Base-by-base conservation (phyloP, 2,797 vertebrate genomes). In the Diglossa cyanea region DNA sequence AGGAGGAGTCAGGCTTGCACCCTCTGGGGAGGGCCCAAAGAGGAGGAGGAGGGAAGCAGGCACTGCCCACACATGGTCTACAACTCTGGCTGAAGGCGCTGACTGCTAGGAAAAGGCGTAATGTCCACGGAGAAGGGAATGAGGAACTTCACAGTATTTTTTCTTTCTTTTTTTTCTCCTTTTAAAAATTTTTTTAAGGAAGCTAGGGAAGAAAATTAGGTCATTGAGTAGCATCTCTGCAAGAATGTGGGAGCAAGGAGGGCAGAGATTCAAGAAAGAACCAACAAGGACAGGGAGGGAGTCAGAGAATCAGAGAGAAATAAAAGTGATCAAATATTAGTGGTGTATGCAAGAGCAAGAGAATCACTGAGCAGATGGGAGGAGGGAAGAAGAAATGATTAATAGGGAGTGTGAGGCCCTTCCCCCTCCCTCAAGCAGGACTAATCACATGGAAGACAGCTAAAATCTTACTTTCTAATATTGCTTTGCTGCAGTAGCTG, bases 321-420 rank as follows among this genome's bases (percentile, higher is more conserved):
- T 68, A 66, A 79, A 82, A 95, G 67, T 65, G 80, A 89, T 95
- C 84, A 77, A 24, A 71, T 40, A 71, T 67, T 71, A 93, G 90
- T 37, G 65, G 77, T 50, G 48, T 87, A 71, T 74, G 92, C 77
- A 93, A 88, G 60, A 90, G 45, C 8, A 0, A 88, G 45, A 93
- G 86, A 94, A 85, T 72, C 76, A 37, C 83, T 13, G 86, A 96
- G 95, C 90, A 97, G 93, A 96, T 89, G 92, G 90, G 90, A 95
- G 93, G 94, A 95, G 94, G 86, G 77, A 94, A 95, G 80, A 86
- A 95, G 74, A 90, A 95, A 95, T 95, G 92, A 97, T 96, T 96
- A 96, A 95, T 76, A 82, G 83, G 83, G 93, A 93, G 81, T 58
- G 73, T 77, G 77, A 95, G 88, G 92, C 94, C 95, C 94, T 94